Base-by-base conservation (phyloP, 2,797 vertebrate species). In the Argentina silus region DNA sequence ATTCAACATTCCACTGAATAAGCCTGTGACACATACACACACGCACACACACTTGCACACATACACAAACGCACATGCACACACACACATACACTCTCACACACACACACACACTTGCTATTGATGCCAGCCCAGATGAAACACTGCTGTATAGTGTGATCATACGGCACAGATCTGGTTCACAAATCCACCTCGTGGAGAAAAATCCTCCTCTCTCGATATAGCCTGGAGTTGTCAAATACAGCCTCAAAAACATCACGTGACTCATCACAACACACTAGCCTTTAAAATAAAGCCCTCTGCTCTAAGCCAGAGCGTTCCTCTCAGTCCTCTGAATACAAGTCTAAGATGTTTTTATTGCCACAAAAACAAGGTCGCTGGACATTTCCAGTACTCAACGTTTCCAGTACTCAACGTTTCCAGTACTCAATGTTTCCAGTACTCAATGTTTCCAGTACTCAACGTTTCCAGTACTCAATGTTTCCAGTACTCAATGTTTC, bases 1-100 rank as follows among this genome's bases (percentile, higher is more conserved):
- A 63, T 59, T 36, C 21, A 27, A 23, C 62, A 59, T 67, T 44
- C 60, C 65, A 75, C 53, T n/a, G 61, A 48, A 68, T 62, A 23
- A 17, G 44, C 44, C n/a, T 67, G 57, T 51, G 21, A 43, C 23
- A 9, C n/a, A 55, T 21, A 17, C 45, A 65, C 45, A 60, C 21
- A 44, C 51, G 44, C 6, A 36, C 27, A 36, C 27, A 4, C 27
- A 36, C 27, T 36, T 36, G 27, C 27, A 36, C 27, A 36, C 27
- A 73, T 7, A 8, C 63, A 27, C 55, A 59, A 53, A 67, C 57
- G 47, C 45, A 19, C 47, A 73, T n/a, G 63, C 51, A 65, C 64
- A 44, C 23, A 43, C 62, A 36, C 27, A 36, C 27, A 36, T 36
- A 36, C 27, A 36, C 27, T 2, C 27, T 2, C 27, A 36, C 27